Evolutionary conservation across 2,797 vertebrate species (phyloP).

Genomic region (Oreochromis grahami): DNA sequence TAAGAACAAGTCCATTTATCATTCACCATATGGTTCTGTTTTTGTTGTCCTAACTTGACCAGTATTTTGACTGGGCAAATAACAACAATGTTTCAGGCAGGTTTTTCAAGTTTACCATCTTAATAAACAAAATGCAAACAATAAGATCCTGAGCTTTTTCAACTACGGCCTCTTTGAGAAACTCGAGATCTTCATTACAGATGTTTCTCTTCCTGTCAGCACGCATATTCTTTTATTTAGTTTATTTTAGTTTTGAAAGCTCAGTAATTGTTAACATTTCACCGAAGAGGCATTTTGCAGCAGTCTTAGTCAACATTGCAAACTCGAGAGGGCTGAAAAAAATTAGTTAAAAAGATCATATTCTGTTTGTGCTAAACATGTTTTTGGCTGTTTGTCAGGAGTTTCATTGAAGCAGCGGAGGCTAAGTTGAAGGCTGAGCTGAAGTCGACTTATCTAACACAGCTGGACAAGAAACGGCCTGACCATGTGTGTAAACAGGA

Average conservation of each 20-base stretch:
- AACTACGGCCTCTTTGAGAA: background rate
- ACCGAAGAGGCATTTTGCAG: background rate
- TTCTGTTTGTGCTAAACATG: background rate
- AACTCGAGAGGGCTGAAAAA: background rate
- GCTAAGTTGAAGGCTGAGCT: constrained; percentile 82
- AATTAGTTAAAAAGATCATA: background rate
- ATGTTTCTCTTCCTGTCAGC: background rate
- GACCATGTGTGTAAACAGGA: constrained; percentile 88
- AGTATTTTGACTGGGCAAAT: no score
- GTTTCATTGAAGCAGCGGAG: constrained; percentile 80
- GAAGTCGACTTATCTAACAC: constrained; percentile 80
- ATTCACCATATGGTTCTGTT: no score
- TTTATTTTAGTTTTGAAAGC: background rate
- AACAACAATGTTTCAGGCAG: no score
- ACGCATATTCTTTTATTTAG: background rate
- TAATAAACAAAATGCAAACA: no score
- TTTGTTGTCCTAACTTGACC: no score
- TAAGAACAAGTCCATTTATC: no score
- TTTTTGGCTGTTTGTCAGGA: constrained; percentile 58
- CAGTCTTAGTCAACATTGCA: background rate
- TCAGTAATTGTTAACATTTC: background rate
- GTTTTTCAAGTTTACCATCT: no score
- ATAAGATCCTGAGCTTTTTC: no score
- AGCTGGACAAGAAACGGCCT: constrained; percentile 92
- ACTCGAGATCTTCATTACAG: background rate